These are phyloP conservation scores for Oophaga pumilio DNA, from an alignment of 2,113 vertebrate genomes.

Conservation along the genomic window DNA sequence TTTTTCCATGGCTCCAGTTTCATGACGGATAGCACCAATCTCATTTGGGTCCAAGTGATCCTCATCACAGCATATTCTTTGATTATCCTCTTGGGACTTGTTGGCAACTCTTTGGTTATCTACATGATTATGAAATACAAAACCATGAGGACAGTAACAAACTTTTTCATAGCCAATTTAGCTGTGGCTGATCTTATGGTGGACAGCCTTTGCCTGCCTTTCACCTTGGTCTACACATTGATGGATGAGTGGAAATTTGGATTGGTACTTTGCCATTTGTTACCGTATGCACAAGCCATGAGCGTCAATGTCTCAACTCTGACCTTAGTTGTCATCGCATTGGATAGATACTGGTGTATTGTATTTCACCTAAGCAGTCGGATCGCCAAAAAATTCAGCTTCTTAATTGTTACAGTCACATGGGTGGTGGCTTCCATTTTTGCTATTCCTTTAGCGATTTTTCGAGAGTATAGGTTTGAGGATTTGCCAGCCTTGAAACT, in stretches of 20 bases:
- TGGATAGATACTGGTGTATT: slow-evolving; percentile 89
- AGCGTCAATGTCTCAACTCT: slow-evolving; percentile 88
- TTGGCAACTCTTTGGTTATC: slow-evolving; percentile 86
- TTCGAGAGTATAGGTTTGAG: slow-evolving; percentile 83
- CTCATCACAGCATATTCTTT: slow-evolving; percentile 85
- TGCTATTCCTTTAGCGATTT: slow-evolving; percentile 86
- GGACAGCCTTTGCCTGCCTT: slow-evolving; percentile 86
- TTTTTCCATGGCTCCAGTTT: slow-evolving; percentile 72
- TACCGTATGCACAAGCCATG: slow-evolving; percentile 87
- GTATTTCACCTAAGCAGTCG: slow-evolving; percentile 87
- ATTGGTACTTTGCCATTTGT: slow-evolving; percentile 84
- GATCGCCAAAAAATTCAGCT: slow-evolving; percentile 80
- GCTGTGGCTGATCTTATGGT: slow-evolving; percentile 89
- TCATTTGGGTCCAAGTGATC: slow-evolving; percentile 80
- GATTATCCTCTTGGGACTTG: slow-evolving; percentile 85
- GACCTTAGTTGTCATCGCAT: slow-evolving; percentile 86
- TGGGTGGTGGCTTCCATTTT: slow-evolving; percentile 82
- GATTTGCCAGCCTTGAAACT: slow-evolving; percentile 85
- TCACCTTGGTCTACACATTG: slow-evolving; percentile 87
- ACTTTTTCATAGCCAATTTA: slow-evolving; percentile 92
- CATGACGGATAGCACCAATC: slow-evolving; percentile 86
- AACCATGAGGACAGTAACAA: slow-evolving; percentile 91
- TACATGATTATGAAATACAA: slow-evolving; percentile 87
- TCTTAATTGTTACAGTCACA: slow-evolving; percentile 81
- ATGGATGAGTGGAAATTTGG: slow-evolving; percentile 92